Evolutionary conservation across 2,888 invertebrate species (phyloP).

Genomic region (Eilema griseolum): DNA sequence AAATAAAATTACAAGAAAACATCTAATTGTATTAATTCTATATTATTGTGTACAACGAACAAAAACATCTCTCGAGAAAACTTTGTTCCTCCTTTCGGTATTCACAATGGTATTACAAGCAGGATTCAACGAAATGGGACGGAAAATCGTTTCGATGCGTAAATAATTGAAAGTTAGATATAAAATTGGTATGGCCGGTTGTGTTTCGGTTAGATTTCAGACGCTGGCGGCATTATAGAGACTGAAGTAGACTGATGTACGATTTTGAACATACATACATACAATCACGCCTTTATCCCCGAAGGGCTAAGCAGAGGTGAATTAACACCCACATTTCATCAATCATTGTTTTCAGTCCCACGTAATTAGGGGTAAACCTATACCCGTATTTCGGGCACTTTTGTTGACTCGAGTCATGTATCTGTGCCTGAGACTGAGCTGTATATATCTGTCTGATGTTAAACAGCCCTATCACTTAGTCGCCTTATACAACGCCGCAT

Average conservation of each 20-base stretch:
- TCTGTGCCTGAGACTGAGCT: no score
- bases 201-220: conserved; percentile 52
- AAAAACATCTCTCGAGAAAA: conserved; percentile 56
- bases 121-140: conserved; percentile 66
- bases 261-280: not conserved
- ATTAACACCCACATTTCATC: no score
- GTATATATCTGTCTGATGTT: no score
- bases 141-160: conserved; percentile 71
- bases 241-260: not conserved
- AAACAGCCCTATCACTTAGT: no score
- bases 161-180: conserved; percentile 73
- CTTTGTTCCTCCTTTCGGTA: conserved; percentile 59
- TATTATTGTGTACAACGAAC: conserved; percentile 55
- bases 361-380: no score
- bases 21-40: conserved; percentile 44
- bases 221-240: no score
- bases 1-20: conserved; percentile 26
- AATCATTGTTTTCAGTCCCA: no score
- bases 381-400: no score
- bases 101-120: conserved; percentile 69
- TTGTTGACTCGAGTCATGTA: no score
- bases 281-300: no score
- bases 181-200: conserved; percentile 63
- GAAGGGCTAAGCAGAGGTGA: no score
- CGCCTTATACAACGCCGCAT: no score